These are phyloP conservation scores for Zenarchopterus dispar DNA, from an alignment of 2,797 vertebrate species.

Conservation along the genomic window DNA sequence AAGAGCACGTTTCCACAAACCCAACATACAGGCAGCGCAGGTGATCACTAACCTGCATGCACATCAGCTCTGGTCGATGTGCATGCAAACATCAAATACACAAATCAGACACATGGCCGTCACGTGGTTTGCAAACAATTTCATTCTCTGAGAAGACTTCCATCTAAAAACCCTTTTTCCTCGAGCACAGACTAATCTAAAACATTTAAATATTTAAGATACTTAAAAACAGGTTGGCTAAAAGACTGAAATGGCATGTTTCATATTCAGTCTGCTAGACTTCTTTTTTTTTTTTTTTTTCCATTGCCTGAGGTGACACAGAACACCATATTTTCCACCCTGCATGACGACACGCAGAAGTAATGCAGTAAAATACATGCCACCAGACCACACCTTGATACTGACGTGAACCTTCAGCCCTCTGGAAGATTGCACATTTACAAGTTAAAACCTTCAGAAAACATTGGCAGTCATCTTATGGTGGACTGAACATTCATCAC, in stretches of 20 bases:
- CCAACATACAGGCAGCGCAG: neutral
- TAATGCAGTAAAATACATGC: slow-evolving; percentile 39
- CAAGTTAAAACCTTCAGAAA: slow-evolving; percentile 15
- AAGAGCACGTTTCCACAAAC: slow-evolving; percentile 1
- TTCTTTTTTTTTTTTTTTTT: slow-evolving; percentile 9
- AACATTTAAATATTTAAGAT: neutral
- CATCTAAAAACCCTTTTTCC: neutral
- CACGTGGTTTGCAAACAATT: slow-evolving; percentile 26
- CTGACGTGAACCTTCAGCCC: slow-evolving; percentile 14
- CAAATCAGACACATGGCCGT: slow-evolving; percentile 27
- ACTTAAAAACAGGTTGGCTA: slow-evolving; percentile 3
- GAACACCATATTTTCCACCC: slow-evolving; percentile 32
- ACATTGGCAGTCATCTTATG: neutral
- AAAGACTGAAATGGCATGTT: neutral
- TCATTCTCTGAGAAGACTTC: slow-evolving; percentile 6
- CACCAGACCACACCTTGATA: slow-evolving; percentile 48
- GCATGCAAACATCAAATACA: slow-evolving; percentile 39
- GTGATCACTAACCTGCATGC: slow-evolving; percentile 29
- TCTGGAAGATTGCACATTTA: neutral
- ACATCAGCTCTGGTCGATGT: slow-evolving; percentile 44
- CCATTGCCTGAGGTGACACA: slow-evolving; percentile 33
- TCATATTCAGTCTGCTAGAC: slow-evolving; percentile 9
- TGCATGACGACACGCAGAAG: slow-evolving; percentile 42
- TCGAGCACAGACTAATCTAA: neutral
- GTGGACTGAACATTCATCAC: neutral